Base-by-base conservation (phyloP, 1,140 invertebrate species). In the Propsilocerus akamusi region DNA sequence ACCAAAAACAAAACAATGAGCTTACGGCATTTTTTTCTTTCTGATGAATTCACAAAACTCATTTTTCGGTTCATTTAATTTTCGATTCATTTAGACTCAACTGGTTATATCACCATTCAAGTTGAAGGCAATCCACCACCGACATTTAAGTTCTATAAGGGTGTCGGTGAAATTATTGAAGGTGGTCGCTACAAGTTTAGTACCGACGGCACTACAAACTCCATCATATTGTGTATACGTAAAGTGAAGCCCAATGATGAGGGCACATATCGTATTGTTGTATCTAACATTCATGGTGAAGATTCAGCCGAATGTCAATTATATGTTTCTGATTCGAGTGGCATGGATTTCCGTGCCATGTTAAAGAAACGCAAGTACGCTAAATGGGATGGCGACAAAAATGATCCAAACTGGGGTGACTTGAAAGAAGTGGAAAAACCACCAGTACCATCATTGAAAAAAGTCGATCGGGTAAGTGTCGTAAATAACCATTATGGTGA, bases 311-410 rank as follows among this genome's bases (percentile, higher is more conserved):
- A 95, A 62, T 93, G 93, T 76, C 83, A 84, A 58, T 74, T 99
- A 54, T 97, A 94, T 65, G 93, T 99, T 26, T 95, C 93, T 57
- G 92, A 92, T 77, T 80, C 92, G 53, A 89, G 86, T 69, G 91
- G 89, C 59, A 91, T 98, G 84, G 96, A 99, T 70, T 99, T 98
- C 82, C 81, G 96, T 71, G 79, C 92, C 53, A 88, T 97, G 82
- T 73, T 99, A 52, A 97, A 97, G 67, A 94, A 95, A 69, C 83
- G 91, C 61, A 94, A 94, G 69, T 92, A 93, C 60, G 85, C 86
- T 58, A 92, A 94, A 76, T 95, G 90, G 86, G 84, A 73, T 50
- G 79, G 81, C 65, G 83, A 94, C 52, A 83, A 95, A 53, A 81
- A 82, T 46, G 89, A 93, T 57, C 81, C 82, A 25, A 86, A 95